These are phyloP conservation scores for Ormyrus thymus DNA, from an alignment of 2,888 invertebrate genomes.

Conservation along the genomic window DNA sequence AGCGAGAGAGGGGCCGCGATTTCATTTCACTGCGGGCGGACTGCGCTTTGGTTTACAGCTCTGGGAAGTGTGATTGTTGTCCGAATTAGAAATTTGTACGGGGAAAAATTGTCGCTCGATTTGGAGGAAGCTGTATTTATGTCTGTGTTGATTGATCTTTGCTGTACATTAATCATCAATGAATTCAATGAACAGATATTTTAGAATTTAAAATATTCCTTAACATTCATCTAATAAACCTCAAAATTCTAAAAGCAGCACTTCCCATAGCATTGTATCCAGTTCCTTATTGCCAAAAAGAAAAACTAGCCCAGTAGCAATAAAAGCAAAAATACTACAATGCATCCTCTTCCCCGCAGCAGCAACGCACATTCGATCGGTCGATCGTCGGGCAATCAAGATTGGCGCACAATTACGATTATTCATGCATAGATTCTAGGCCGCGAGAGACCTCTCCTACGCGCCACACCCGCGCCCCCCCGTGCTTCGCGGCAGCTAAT, in stretches of 20 bases:
- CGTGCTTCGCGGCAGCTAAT: constrained; percentile 10
- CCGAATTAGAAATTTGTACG: neutral
- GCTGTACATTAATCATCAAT: too few relatives aligned
- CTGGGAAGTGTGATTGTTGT: neutral
- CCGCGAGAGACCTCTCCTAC: constrained; percentile 7
- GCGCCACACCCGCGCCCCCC: neutral
- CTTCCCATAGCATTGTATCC: too few relatives aligned
- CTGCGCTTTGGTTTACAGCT: neutral
- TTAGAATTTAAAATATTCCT: too few relatives aligned
- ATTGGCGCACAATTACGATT: constrained; percentile 54
- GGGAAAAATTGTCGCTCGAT: neutral
- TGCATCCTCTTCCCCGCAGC: neutral
- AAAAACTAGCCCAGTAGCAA: too few relatives aligned
- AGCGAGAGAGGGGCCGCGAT: too few relatives aligned
- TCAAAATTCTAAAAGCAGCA: too few relatives aligned
- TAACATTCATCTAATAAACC: too few relatives aligned
- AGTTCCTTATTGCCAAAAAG: too few relatives aligned
- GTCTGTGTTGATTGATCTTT: too few relatives aligned
- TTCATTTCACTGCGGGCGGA: too few relatives aligned
- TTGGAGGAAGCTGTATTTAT: too few relatives aligned
- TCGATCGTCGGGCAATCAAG: neutral
- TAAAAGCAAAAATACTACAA: neutral
- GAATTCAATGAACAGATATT: too few relatives aligned
- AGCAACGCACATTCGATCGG: neutral
- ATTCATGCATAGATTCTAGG: constrained; percentile 57